Conservation (phyloP, 2,888 invertebrate genomes). For the Heteromyza rotundicornis region DNA sequence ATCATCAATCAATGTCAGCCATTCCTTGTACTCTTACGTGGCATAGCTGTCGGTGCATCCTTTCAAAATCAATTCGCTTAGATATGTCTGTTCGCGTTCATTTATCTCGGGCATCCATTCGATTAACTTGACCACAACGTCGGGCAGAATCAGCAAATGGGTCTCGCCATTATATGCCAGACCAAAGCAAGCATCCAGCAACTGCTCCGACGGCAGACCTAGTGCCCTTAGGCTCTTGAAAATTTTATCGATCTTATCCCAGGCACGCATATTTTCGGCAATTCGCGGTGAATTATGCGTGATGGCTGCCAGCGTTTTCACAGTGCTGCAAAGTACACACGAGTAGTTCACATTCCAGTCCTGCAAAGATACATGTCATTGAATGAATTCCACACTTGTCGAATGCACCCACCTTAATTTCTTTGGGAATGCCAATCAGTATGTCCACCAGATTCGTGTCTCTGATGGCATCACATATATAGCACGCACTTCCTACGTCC, state of each 20-base stretch:
- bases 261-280: conserved; percentile 44
- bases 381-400: not conserved
- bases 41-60: conserved; percentile 64
- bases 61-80: conserved; percentile 58
- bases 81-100: conserved; percentile 60
- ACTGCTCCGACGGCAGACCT: conserved; percentile 62
- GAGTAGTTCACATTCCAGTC: conserved; percentile 55
- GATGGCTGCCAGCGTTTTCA: conserved; percentile 50
- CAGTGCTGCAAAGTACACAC: conserved; percentile 49
- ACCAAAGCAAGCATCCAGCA: conserved; percentile 63
- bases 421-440: conserved; percentile 57
- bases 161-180: conserved; percentile 61
- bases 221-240: conserved; percentile 58
- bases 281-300: conserved; percentile 46
- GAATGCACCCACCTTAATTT: conserved; percentile 46
- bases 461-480: conserved; percentile 57
- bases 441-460: conserved; percentile 62
- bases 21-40: conserved; percentile 59
- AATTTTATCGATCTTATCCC: conserved; percentile 50
- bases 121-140: conserved; percentile 64
- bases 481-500: conserved; percentile 38
- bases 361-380: conserved; percentile 31
- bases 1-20: not conserved
- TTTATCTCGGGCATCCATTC: conserved; percentile 65
- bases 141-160: conserved; percentile 58